Evolutionary conservation across 2,888 invertebrate species (phyloP), one percentile per base, ranked within the genome.

Genomic region (Argyresthia goedartella): DNA sequence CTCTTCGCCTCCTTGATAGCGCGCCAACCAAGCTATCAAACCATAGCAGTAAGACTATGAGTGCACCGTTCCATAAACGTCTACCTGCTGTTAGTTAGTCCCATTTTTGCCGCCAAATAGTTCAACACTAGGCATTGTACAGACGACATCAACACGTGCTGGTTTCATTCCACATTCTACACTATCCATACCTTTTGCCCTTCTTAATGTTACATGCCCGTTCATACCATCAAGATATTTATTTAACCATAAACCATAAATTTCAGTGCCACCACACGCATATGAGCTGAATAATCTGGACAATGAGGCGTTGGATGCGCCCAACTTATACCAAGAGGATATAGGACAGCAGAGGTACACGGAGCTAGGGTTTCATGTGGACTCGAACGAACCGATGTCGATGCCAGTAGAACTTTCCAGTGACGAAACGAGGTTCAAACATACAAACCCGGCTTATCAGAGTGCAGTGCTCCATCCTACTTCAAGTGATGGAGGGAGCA

Each of bases 381-480:
- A 75, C 66, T 82, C 76, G 35, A 80, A 74, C 56, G 85, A 80
- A 60, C 81, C 78, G 34, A 86, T 80, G 54, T 87, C 81, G 39
- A 87, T 76, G 86, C 85, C 80, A 54, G 79, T 69, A 41, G 78
- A 71, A 35, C 61, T 80, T 45, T 75, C 74, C 46, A 78, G 78
- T 42, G 81, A 80, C 49, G 87, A 85, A 59, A 72, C 81, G 54
- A 81, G 88, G 55, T 93, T 93, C 73, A 92, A 91, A 64, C 90
- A 93, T 68, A 89, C 91, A 52, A 93, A 91, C 64, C 93, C 93
- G 0, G 88, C 90, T 41, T 93, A 94, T 68, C 93, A 93, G 66
- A 92, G 93, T 56, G 93, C 93, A 11, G 91, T 93, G 66, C 88
- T 92, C 2, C 89, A 87, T 55, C 85, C 86, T 50, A 74, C 61